Percentiles rank a stretch among this genome's conserved stretches.
Conservation (phyloP, 2,888 invertebrate genomes). For the Thecophora atra region DNA sequence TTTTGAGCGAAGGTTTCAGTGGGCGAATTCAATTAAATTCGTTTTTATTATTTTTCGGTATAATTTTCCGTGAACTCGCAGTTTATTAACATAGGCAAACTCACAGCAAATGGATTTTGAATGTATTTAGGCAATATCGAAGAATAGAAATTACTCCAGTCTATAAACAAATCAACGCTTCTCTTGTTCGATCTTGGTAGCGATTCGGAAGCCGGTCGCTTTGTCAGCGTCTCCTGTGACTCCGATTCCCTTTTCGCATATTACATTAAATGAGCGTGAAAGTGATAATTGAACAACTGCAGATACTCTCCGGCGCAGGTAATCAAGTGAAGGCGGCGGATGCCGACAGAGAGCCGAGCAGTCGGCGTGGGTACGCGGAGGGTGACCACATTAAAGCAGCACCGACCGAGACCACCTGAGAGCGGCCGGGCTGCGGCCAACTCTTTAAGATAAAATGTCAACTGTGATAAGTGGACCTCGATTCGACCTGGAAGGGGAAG, state of each 20-base stretch:
- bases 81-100: too few relatives aligned
- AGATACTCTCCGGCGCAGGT: conserved; percentile 28
- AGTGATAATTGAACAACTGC: conserved; percentile 26
- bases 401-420: conserved; percentile 19
- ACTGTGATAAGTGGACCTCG: background rate
- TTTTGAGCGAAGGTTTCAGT: too few relatives aligned
- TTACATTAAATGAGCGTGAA: conserved; percentile 28
- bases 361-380: background rate
- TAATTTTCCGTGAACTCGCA: too few relatives aligned
- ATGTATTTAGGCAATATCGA: too few relatives aligned
- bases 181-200: too few relatives aligned
- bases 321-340: background rate
- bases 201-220: too few relatives aligned
- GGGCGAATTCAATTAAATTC: too few relatives aligned
- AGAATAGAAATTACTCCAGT: background rate
- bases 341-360: conserved; percentile 10
- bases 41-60: too few relatives aligned
- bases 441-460: conserved; percentile 28
- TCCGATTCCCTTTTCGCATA: conserved; percentile 18
- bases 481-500: too few relatives aligned
- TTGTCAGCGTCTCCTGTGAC: too few relatives aligned
- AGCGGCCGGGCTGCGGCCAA: conserved; percentile 2
- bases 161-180: too few relatives aligned
- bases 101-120: too few relatives aligned
- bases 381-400: conserved; percentile 28